phyloP scores from a whole-genome alignment of 53 echinoderm and acorn worm genomes.

The Luidia sarsii region DNA sequence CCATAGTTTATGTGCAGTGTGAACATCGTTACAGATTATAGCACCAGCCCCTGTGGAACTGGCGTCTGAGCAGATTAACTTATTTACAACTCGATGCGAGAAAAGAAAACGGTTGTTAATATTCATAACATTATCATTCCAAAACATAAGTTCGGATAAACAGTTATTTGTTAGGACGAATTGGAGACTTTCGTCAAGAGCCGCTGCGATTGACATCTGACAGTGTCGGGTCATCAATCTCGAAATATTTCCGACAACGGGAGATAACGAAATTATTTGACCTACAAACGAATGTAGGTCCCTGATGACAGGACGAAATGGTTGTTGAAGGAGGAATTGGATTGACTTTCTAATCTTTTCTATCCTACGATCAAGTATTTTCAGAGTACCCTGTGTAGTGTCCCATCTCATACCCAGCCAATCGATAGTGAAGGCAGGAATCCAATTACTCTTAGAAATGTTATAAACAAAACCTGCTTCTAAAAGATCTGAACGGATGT shows the following conservation, averaged over 20 bases:
- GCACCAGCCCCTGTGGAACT: slow-evolving; percentile 13
- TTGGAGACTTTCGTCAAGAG: neutral
- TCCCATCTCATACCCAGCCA: slow-evolving; percentile 41
- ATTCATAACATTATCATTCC: slow-evolving; percentile 1
- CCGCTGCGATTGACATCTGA: slow-evolving; percentile 1
- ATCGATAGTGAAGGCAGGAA: neutral
- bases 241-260: neutral
- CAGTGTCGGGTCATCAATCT: slow-evolving; percentile 38
- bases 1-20: slow-evolving; percentile 47
- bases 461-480: slow-evolving; percentile 18
- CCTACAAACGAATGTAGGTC: slow-evolving; percentile 33
- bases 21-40: slow-evolving; percentile 12
- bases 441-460: slow-evolving; percentile 12
- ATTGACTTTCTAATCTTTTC: slow-evolving; percentile 5
- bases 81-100: neutral
- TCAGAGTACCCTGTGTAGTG: neutral
- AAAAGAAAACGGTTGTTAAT: slow-evolving; percentile 1
- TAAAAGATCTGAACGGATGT: slow-evolving; percentile 5
- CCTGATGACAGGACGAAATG: neutral
- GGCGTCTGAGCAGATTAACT: slow-evolving; percentile 26
- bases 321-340: neutral
- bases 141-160: slow-evolving; percentile 24
- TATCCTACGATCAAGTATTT: neutral
- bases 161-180: neutral
- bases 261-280: slow-evolving; percentile 19